Base-by-base conservation (phyloP, 2,888 invertebrate species). In the Lasioglossum lativentre region DNA sequence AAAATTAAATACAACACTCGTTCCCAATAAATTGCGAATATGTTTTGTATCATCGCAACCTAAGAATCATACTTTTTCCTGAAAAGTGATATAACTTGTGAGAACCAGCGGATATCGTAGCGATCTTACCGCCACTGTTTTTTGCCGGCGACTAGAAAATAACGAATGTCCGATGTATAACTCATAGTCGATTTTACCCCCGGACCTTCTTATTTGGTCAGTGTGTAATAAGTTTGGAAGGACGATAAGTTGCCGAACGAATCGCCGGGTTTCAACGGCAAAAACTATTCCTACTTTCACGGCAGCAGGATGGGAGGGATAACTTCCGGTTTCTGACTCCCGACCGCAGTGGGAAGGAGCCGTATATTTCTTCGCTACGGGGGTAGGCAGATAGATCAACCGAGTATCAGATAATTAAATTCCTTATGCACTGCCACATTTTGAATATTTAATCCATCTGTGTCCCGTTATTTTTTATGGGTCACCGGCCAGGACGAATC, bases 361-460 rank as follows among this genome's bases (percentile, higher is more conserved):
- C 83, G 74, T 87, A 89, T 89, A 89, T 89, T 77, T 89, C 72
- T 85, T 87, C 76, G 82, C 38, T 0, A 1, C 10, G 38, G 19
- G 80, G 56, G 70, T 80, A 82, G 82, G 81, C 86, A 88, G 91
- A 93, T 92, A 91, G 89, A 92, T 93, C 92, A 91, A 90, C 83
- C 85, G 88, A 86, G 90, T 92, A 93, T 93, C 92, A 92, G 92
- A 93, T 93, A 93, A 93, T 94, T 93, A 93, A 94, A 93, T 93
- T 92, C 89, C 82, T 83, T 92, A 79, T 83, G 82, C 83, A 78
- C 81, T 75, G 66, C 79, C 87, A 86, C 87, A 86, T 83, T 76
- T 88, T 88, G 90, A 92, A 93, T 92, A 90, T 92, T 92, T 92
- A 91, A 86, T 75, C 47, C 75, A 71, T 66, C 82, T 81, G 70